A percentile compares a stretch with the other conserved stretches of the same genome.
Conservation (phyloP, 2,113 vertebrate species). For the Hydropotes inermis region DNA sequence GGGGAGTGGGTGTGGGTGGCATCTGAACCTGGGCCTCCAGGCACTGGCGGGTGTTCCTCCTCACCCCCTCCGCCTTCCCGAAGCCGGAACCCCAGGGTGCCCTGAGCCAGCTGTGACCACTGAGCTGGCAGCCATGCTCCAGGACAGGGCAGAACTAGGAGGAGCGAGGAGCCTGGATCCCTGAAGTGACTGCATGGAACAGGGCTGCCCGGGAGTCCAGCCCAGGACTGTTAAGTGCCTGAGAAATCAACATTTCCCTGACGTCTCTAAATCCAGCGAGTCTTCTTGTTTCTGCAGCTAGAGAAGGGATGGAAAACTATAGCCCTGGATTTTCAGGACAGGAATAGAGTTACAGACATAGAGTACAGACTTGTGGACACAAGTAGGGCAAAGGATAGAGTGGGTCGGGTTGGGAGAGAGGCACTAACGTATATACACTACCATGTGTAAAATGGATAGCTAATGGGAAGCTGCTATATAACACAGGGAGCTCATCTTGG, state of each 20-base stretch:
- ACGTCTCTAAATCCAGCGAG: background rate
- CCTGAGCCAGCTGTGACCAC: background rate
- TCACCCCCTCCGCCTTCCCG: fast-evolving
- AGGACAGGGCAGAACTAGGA: background rate
- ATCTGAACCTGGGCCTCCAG: too few species aligned
- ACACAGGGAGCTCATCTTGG: background rate
- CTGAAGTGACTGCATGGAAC: background rate
- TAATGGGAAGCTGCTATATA: background rate
- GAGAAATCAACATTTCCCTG: background rate
- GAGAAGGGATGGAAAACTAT: background rate
- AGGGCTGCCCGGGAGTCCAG: background rate
- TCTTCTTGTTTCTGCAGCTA: background rate
- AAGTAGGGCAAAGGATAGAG: background rate
- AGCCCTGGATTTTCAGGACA: background rate
- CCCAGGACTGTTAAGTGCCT: fast-evolving
- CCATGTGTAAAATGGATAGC: background rate
- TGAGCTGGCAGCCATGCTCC: fast-evolving
- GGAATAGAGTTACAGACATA: background rate
- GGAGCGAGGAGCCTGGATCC: background rate
- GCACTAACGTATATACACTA: background rate
- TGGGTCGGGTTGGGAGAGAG: background rate
- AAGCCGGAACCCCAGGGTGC: too few species aligned
- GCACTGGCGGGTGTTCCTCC: background rate
- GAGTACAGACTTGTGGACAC: background rate
- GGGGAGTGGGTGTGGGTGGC: background rate